phyloP scores from a whole-genome alignment of 2,888 invertebrate genomes.

The Sinelater perroti region DNA sequence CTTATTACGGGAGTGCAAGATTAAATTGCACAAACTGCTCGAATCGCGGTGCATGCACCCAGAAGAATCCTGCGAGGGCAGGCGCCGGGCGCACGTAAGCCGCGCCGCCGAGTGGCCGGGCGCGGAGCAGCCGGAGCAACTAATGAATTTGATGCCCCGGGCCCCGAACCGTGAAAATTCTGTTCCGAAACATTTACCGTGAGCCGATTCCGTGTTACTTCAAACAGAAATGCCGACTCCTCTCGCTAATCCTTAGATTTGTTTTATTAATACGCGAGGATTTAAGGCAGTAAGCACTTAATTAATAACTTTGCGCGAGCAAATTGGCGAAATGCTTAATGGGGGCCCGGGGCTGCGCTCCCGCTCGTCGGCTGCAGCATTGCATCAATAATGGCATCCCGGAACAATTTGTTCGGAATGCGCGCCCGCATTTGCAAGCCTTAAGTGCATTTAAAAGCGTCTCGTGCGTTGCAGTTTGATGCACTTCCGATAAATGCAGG shows the following conservation, averaged over 20 bases:
- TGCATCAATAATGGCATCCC: no score
- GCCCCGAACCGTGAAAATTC: constrained; percentile 50
- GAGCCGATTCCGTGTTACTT: constrained; percentile 49
- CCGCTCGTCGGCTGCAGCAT: no score
- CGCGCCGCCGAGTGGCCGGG: constrained; percentile 34
- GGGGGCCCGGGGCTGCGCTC: constrained; percentile 19
- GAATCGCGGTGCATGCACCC: constrained; percentile 41
- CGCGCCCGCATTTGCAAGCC: no score
- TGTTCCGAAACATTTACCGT: constrained; percentile 51
- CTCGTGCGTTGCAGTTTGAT: no score
- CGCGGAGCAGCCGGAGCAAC: constrained; percentile 38
- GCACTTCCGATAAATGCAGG: no score
- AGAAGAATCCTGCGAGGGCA: constrained; percentile 26
- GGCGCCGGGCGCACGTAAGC: constrained; percentile 10
- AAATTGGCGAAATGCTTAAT: constrained; percentile 37
- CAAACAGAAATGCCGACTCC: constrained; percentile 44
- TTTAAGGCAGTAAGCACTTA: constrained; percentile 40
- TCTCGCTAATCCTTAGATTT: constrained; percentile 44
- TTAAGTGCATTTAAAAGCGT: no score
- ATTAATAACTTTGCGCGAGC: constrained; percentile 38
- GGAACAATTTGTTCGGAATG: no score
- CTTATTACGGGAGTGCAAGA: constrained; percentile 36
- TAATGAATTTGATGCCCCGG: constrained; percentile 47
- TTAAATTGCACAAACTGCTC: constrained; percentile 44
- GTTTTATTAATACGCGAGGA: constrained; percentile 41